A percentile compares a stretch with the other conserved stretches of the same genome.
Evolutionary conservation across 2,113 vertebrate genomes (phyloP).

Genomic region (Anolis carolinensis): DNA sequence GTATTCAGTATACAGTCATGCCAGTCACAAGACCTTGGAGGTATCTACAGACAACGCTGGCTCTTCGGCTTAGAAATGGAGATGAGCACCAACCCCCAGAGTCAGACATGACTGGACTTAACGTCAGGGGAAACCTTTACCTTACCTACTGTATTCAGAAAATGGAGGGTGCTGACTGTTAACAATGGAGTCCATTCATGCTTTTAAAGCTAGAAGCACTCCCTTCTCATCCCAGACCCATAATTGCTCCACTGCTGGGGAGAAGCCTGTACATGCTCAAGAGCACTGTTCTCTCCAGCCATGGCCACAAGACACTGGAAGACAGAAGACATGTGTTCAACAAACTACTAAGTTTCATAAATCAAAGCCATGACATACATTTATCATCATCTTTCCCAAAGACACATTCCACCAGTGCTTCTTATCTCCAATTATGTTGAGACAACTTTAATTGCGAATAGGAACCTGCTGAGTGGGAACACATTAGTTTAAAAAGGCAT

Average conservation of each 20-base stretch:
- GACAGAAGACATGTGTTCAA: neutral
- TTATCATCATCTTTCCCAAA: constrained; percentile 1
- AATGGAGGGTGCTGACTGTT: neutral
- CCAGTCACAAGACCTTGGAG: too few species aligned
- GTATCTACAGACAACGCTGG: too few species aligned
- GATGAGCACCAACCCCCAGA: too few species aligned
- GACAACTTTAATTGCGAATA: constrained; percentile 26
- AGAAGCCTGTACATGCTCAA: neutral
- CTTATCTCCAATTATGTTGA: constrained; percentile 23
- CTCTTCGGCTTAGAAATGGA: too few species aligned
- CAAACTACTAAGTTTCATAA: neutral
- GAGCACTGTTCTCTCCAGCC: neutral
- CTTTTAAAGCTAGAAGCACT: neutral
- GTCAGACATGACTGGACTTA: too few species aligned
- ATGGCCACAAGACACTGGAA: neutral
- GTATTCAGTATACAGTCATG: too few species aligned
- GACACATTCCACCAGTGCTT: constrained; percentile 10
- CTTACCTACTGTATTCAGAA: neutral
- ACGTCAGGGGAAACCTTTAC: too few species aligned
- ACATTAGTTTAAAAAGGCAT: constrained; percentile 32
- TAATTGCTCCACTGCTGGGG: neutral
- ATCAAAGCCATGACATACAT: neutral
- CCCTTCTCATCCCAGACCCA: neutral
- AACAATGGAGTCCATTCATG: neutral
- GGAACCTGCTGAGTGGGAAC: constrained; percentile 11